A percentile compares a stretch with the other conserved stretches of the same genome.
Conservation (phyloP, 2,888 invertebrate species). For the Hydroisotoma schaefferi region DNA sequence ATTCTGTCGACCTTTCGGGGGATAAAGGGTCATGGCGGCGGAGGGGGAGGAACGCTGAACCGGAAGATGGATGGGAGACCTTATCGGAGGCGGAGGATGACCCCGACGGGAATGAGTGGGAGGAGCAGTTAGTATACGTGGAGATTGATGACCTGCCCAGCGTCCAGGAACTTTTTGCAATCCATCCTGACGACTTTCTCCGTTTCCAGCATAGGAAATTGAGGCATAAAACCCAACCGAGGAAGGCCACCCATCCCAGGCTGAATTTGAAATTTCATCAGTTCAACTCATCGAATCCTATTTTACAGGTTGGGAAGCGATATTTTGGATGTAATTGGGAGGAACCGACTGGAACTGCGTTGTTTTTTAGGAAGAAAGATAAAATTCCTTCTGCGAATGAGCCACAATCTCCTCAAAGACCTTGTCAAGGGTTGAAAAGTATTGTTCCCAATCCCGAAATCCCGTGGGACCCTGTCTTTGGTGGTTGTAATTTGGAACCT, state of each 20-base stretch:
- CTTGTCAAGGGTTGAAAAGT: constrained; percentile 15
- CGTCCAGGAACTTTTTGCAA: constrained; percentile 39
- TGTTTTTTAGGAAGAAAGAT: constrained; percentile 39
- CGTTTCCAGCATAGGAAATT: constrained; percentile 9
- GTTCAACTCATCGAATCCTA: constrained; percentile 37
- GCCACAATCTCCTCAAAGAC: background rate
- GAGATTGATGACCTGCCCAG: constrained; percentile 46
- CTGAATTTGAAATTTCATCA: constrained; percentile 38
- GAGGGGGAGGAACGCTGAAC: background rate
- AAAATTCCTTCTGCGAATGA: background rate
- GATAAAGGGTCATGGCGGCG: background rate
- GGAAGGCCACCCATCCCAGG: constrained; percentile 24
- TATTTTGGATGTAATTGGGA: constrained; percentile 40
- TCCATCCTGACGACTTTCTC: constrained; percentile 36
- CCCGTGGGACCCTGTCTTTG: constrained; percentile 33
- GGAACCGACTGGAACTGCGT: constrained; percentile 34
- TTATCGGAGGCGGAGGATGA: constrained; percentile 10
- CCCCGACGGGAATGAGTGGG: constrained; percentile 41
- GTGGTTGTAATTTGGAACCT: no score
- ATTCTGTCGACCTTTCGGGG: no score
- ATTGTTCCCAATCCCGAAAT: constrained; percentile 33
- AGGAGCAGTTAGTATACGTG: constrained; percentile 41
- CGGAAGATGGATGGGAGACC: constrained; percentile 39
- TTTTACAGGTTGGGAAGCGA: constrained; percentile 36
- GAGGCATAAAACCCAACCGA: constrained; percentile 10